phyloP scores from a whole-genome alignment of 2,113 vertebrate genomes.

The Chelonoidis abingdonii region DNA sequence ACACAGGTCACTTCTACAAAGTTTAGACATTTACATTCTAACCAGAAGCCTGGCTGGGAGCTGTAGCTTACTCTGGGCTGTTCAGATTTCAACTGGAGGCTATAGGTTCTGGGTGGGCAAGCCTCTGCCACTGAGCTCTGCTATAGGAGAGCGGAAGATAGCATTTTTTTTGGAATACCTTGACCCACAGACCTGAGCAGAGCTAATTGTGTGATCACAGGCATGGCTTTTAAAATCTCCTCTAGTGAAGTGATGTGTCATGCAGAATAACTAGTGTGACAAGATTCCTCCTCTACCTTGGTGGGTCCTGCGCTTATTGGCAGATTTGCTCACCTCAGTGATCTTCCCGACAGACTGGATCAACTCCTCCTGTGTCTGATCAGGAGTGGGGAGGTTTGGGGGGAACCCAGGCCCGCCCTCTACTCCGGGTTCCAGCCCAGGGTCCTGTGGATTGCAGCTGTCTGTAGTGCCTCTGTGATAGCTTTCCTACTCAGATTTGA shows the following conservation, averaged over 20 bases:
- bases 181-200: background rate
- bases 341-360: no score
- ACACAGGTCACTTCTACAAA: conserved; percentile 71
- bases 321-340: no score
- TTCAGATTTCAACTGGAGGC: background rate
- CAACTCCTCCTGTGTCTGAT: no score
- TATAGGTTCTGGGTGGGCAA: background rate
- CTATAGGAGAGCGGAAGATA: background rate
- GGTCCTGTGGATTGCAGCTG: no score
- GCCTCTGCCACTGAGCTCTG: background rate
- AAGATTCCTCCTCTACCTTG: no score
- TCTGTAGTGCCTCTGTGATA: no score
- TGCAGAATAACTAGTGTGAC: background rate
- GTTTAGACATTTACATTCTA: conserved; percentile 76
- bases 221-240: conserved; percentile 16
- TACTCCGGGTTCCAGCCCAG: no score
- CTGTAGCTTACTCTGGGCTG: conserved; percentile 1
- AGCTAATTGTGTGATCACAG: background rate
- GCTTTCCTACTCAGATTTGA: no score
- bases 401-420: no score
- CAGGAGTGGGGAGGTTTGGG: no score
- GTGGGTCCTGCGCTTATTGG: no score
- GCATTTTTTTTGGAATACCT: background rate
- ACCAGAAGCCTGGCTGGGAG: conserved; percentile 47
- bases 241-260: background rate